Conservation (phyloP, 2,888 invertebrate genomes). For the Bombylius discolor region DNA sequence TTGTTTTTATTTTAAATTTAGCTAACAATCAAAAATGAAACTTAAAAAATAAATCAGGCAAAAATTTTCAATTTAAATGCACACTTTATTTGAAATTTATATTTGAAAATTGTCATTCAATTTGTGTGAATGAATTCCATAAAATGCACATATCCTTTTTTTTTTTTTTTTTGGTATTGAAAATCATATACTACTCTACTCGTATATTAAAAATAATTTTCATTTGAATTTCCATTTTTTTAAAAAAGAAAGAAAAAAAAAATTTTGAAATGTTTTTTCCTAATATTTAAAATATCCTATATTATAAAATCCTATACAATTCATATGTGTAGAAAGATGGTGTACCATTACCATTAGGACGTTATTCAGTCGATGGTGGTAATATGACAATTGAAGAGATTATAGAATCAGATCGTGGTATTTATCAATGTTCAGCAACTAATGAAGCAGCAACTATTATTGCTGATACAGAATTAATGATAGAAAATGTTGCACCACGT, state of each 20-base stretch:
- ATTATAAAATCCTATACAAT: too few relatives aligned
- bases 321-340: slow-evolving; percentile 54
- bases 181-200: too few relatives aligned
- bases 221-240: too few relatives aligned
- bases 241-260: too few relatives aligned
- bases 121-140: background rate
- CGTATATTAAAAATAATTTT: too few relatives aligned
- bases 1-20: background rate
- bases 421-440: slow-evolving; percentile 68
- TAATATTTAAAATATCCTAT: too few relatives aligned
- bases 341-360: slow-evolving; percentile 50
- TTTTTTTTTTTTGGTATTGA: too few relatives aligned
- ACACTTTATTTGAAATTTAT: too few relatives aligned
- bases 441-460: slow-evolving; percentile 81
- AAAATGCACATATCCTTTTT: too few relatives aligned
- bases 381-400: slow-evolving; percentile 74
- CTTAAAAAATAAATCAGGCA: background rate
- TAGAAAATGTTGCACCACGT: slow-evolving; percentile 78
- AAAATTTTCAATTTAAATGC: background rate
- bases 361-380: slow-evolving; percentile 53
- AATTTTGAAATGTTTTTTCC: too few relatives aligned
- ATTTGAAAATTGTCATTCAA: too few relatives aligned
- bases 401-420: slow-evolving; percentile 74
- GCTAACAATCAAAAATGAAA: too few relatives aligned
- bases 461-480: slow-evolving; percentile 65